phyloP scores from a whole-genome alignment of 2,113 vertebrate species.

The Deroptyus accipitrinus region DNA sequence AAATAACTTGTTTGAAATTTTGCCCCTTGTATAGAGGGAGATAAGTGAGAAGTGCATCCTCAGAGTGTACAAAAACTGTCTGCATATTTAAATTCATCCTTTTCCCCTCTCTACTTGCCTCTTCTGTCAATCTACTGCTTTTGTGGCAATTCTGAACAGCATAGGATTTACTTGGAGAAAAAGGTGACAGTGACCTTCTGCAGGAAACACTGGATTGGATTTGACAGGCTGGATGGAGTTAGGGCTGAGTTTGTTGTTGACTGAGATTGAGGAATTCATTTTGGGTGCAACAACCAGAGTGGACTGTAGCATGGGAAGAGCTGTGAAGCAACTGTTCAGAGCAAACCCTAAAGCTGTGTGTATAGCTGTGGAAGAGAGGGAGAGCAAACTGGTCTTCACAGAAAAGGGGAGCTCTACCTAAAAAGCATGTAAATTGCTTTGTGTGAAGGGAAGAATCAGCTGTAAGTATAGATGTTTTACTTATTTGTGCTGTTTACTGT shows the following conservation, averaged over 20 bases:
- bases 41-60: not conserved
- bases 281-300: not conserved
- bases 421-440: not conserved
- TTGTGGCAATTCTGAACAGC: not conserved
- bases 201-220: not conserved
- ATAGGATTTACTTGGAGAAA: not conserved
- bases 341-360: not conserved
- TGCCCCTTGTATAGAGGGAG: not conserved
- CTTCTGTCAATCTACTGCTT: not conserved
- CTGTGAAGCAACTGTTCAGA: not conserved
- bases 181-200: slow-evolving; percentile 19
- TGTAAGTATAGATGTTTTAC: not conserved
- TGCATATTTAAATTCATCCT: not conserved
- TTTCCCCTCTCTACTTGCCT: not conserved
- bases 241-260: not conserved
- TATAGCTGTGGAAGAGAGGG: not conserved
- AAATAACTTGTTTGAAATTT: not conserved
- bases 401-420: not conserved
- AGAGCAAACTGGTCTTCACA: not conserved
- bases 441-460: not conserved
- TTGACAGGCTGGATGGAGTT: not conserved
- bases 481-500: not conserved
- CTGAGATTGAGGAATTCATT: not conserved
- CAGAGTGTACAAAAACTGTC: not conserved
- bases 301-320: not conserved